A percentile compares a stretch with the other conserved stretches of the same genome.
phyloP scores from a whole-genome alignment of 2,888 invertebrate species.

The Ophonus ardosiacus region DNA sequence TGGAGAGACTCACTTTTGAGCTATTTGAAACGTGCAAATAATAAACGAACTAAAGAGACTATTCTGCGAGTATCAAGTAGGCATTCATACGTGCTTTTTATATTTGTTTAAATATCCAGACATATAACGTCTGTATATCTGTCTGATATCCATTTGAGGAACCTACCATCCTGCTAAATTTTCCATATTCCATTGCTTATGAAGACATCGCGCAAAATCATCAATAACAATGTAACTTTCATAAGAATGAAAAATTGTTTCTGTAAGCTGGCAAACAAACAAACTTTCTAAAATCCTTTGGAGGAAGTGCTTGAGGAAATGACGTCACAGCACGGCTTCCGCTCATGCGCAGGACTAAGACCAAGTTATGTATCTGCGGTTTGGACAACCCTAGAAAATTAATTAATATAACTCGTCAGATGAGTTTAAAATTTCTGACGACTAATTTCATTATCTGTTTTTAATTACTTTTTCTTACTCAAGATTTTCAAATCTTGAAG shows the following conservation, averaged over 20 bases:
- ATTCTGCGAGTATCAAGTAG: background rate
- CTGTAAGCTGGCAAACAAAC: slow-evolving; percentile 32
- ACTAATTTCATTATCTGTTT: slow-evolving; percentile 38
- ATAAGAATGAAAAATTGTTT: slow-evolving; percentile 54
- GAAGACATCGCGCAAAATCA: slow-evolving; percentile 44
- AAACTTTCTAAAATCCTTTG: slow-evolving; percentile 30
- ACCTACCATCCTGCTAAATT: slow-evolving; percentile 1
- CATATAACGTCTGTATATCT: background rate
- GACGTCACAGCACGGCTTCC: slow-evolving; percentile 19
- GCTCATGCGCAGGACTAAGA: slow-evolving; percentile 3
- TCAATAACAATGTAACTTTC: slow-evolving; percentile 46
- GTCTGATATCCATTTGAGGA: background rate
- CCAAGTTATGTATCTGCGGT: slow-evolving; percentile 20
- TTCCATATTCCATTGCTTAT: slow-evolving; percentile 23
- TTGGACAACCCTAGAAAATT: slow-evolving; percentile 26
- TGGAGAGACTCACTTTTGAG: too few relatives aligned
- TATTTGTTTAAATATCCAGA: background rate
- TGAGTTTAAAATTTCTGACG: slow-evolving; percentile 7
- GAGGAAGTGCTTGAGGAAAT: background rate
- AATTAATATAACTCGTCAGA: slow-evolving; percentile 31
- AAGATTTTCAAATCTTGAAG: background rate
- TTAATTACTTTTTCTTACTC: slow-evolving; percentile 28
- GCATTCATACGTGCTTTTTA: background rate
- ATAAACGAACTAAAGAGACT: too few relatives aligned
- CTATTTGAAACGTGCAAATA: too few relatives aligned